Conservation (phyloP, 1,140 invertebrate genomes). For the Littorina saxatilis region DNA sequence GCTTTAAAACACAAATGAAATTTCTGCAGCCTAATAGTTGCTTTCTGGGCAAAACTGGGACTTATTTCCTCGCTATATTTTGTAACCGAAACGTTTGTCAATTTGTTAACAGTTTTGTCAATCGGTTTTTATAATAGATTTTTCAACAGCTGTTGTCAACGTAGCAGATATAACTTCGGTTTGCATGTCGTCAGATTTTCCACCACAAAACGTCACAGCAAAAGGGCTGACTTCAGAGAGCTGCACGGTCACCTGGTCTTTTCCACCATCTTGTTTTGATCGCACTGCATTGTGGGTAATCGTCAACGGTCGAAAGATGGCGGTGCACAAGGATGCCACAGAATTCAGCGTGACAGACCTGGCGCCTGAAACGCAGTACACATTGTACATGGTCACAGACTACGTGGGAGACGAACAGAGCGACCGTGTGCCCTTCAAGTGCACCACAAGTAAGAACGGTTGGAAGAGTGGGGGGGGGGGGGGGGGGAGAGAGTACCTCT, state of each 20-base stretch:
- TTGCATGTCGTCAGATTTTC: conserved; percentile 16
- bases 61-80: too few species aligned
- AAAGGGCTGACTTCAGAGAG: not conserved
- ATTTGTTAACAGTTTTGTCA: too few species aligned
- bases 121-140: too few species aligned
- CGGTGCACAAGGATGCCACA: conserved; percentile 19
- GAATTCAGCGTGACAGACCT: conserved; percentile 21
- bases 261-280: conserved; percentile 32
- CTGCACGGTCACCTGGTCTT: conserved; percentile 26
- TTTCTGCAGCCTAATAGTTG: too few species aligned
- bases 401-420: conserved; percentile 22
- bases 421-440: not conserved
- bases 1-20: too few species aligned
- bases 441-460: conserved; percentile 15
- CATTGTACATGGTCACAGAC: conserved; percentile 19
- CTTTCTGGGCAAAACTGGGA: too few species aligned
- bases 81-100: too few species aligned
- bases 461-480: too few species aligned
- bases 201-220: conserved; percentile 21
- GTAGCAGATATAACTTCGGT: too few species aligned
- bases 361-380: not conserved
- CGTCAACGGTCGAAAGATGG: not conserved
- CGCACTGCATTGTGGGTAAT: conserved; percentile 36
- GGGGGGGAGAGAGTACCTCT: too few species aligned
- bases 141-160: too few species aligned